These are phyloP conservation scores for Hesperia comma DNA, from an alignment of 2,888 invertebrate genomes.

Conservation along the genomic window DNA sequence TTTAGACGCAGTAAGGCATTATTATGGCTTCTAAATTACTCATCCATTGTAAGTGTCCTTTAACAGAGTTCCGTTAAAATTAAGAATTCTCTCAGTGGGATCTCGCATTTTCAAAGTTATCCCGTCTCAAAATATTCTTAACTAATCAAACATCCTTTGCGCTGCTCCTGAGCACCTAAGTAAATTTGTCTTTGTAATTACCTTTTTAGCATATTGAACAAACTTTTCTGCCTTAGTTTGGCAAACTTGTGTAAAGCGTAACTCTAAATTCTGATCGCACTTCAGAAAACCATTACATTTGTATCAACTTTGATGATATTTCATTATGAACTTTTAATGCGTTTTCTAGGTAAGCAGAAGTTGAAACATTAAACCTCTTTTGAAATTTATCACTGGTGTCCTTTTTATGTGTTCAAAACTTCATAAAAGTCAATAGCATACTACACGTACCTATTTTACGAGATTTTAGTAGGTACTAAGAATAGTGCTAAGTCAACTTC, in stretches of 20 bases:
- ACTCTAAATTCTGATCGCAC: constrained; percentile 33
- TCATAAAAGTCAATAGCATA: no score
- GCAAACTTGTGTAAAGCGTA: constrained; percentile 29
- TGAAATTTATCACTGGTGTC: not conserved
- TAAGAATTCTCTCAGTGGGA: constrained; percentile 25
- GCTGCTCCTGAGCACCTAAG: constrained; percentile 39
- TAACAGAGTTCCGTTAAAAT: constrained; percentile 3
- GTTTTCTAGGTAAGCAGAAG: constrained; percentile 9
- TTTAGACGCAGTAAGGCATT: no score
- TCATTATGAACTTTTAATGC: constrained; percentile 11
- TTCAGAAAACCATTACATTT: constrained; percentile 33
- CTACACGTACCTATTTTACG: no score
- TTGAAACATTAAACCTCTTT: constrained; percentile 1
- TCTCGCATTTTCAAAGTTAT: constrained; percentile 30
- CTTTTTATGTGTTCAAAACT: no score
- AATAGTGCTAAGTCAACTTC: no score
- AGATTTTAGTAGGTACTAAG: no score
- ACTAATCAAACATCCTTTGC: constrained; percentile 37
- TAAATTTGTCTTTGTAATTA: constrained; percentile 55
- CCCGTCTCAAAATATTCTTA: constrained; percentile 36
- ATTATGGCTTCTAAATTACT: no score
- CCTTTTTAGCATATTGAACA: constrained; percentile 56
- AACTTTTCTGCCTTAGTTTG: constrained; percentile 55
- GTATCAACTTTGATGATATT: constrained; percentile 16
- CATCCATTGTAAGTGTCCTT: no score